Conservation (phyloP, 2,888 invertebrate genomes). For the Spisula solida region DNA sequence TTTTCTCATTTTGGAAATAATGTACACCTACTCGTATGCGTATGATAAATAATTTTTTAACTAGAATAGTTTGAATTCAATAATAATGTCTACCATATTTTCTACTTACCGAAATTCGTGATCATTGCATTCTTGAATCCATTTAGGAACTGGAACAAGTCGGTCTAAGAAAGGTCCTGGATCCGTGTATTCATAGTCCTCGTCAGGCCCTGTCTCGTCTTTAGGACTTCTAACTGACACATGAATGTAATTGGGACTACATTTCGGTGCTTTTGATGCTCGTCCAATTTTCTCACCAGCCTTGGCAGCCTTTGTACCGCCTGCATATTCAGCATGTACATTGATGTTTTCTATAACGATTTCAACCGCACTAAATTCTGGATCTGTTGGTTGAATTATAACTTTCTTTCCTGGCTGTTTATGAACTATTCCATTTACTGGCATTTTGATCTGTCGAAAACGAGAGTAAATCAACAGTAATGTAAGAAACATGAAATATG, state of each 20-base stretch:
- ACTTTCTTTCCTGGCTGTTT: slow-evolving; percentile 48
- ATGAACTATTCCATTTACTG: slow-evolving; percentile 62
- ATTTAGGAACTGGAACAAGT: slow-evolving; percentile 72
- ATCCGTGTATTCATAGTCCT: slow-evolving; percentile 73
- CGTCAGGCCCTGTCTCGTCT: slow-evolving; percentile 52
- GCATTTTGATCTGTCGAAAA: slow-evolving; percentile 55
- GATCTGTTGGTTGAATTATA: slow-evolving; percentile 66
- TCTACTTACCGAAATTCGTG: slow-evolving; percentile 61
- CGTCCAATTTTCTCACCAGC: slow-evolving; percentile 64
- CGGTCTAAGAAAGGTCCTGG: slow-evolving; percentile 75
- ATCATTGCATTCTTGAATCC: slow-evolving; percentile 77
- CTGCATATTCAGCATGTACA: slow-evolving; percentile 23
- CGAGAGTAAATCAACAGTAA: background rate
- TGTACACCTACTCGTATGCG: too few species aligned
- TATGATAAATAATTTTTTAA: too few species aligned
- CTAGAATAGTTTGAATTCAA: too few species aligned
- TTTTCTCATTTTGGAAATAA: too few species aligned
- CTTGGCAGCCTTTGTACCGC: slow-evolving; percentile 34
- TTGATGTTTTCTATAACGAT: slow-evolving; percentile 75
- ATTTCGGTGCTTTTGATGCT: slow-evolving; percentile 41
- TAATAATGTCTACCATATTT: too few species aligned
- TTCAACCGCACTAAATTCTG: slow-evolving; percentile 68
- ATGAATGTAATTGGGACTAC: slow-evolving; percentile 69
- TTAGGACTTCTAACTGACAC: slow-evolving; percentile 69
- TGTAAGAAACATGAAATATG: background rate